These are phyloP conservation scores for Eidolon helvum DNA, from an alignment of 2,113 vertebrate species.

Conservation along the genomic window DNA sequence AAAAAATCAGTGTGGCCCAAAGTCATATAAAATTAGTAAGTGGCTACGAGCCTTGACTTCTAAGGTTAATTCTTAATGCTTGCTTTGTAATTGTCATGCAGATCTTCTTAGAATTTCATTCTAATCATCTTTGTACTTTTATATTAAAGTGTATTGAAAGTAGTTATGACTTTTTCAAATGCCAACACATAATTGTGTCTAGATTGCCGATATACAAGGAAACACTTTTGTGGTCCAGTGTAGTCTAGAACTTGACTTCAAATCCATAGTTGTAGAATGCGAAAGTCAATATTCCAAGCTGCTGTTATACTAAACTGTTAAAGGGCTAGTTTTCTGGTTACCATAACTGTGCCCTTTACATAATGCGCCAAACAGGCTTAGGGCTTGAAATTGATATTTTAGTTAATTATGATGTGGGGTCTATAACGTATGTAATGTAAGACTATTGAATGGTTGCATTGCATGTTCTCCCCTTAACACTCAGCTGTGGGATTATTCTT, in stretches of 20 bases:
- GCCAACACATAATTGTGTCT: not conserved
- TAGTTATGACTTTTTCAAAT: not conserved
- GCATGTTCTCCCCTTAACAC: not conserved
- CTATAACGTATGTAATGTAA: not conserved
- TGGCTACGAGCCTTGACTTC: not conserved
- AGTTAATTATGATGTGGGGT: not conserved
- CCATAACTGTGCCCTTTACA: not conserved
- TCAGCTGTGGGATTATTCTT: not conserved
- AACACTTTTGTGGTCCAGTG: not conserved
- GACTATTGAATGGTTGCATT: not conserved
- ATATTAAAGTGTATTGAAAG: not conserved
- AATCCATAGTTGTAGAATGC: not conserved
- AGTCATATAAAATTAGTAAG: not conserved
- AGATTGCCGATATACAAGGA: not conserved
- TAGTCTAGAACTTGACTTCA: not conserved
- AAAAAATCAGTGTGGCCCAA: not conserved
- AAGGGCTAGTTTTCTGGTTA: not conserved
- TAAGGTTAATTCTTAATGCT: not conserved
- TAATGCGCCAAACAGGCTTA: not conserved
- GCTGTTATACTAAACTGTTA: not conserved
- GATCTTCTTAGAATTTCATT: not conserved
- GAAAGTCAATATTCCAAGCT: not conserved
- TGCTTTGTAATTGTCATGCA: not conserved
- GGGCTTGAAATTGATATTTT: not conserved
- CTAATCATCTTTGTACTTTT: not conserved